Evolutionary conservation across 2,888 invertebrate genomes (phyloP), one percentile per base, ranked within the genome.

Genomic region (Meta bourneti): DNA sequence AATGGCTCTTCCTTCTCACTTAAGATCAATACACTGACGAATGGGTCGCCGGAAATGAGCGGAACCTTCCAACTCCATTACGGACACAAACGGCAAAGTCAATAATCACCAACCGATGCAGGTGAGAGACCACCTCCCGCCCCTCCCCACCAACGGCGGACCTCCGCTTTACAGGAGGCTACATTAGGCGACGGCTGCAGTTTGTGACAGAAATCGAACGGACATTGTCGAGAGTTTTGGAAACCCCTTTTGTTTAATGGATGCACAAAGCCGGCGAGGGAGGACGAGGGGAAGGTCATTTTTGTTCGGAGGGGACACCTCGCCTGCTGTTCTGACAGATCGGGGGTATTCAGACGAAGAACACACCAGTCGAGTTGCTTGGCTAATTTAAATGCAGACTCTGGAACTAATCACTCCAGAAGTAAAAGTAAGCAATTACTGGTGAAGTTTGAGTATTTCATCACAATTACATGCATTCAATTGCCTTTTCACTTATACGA

Each of bases 61-160:
- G 74, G 84, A 85, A 85, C 90, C 80, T 51, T 90, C 80, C 85
- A 90, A 91, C 81, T 91, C 81, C 84, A 91, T 91, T 91, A 86
- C 86, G 34, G 77, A 86, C 75, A 34, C 90, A 81, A 86, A 85
- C 74, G 82, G 79, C 54, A 48, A 78, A 85, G 90, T 85, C 80
- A 85, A 85, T 90, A 85, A 85, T 85, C 85, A 79, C 48, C 51
- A 83, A 83, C 74, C 51, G 71, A 89, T 78, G 82, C 89, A 89
- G 75, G 82, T 82, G 77, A 70, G 77, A 72, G 34, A 5, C 9
- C 77, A 4, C 49, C 77, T 6, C 5, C n/a, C 71, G 16, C 16
- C 13, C n/a, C 71, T 5, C 16, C 13, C 0, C 11, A 16, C 69
- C 71, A 5, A 1, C n/a, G 75, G 13, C 49, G 34, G 75, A 49